Conservation (phyloP, 2,888 invertebrate species). For the Apodemia duryi region DNA sequence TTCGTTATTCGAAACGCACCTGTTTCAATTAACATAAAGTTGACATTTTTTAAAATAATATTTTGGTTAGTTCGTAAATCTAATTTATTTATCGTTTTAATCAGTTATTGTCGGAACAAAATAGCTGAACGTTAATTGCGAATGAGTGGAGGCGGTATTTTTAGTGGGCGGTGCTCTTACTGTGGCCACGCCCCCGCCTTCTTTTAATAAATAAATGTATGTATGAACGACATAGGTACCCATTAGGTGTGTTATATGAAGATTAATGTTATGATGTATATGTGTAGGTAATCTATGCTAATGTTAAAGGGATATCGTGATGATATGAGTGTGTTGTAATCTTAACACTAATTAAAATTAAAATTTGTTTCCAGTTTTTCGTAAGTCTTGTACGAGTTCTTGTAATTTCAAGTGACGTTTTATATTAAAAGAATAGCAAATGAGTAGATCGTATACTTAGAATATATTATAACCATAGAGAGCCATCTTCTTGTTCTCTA, state of each 20-base stretch:
- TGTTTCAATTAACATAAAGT: conserved; percentile 7
- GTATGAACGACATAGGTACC: not conserved
- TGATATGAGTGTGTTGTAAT: no score
- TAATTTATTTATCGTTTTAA: conserved; percentile 11
- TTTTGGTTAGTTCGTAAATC: conserved; percentile 1
- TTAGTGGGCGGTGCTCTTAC: not conserved
- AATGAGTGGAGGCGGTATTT: conserved; percentile 5
- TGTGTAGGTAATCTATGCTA: no score
- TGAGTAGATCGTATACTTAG: no score
- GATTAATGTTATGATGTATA: not conserved
- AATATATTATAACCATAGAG: no score
- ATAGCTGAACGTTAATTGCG: conserved; percentile 3
- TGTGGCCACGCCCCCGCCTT: not conserved
- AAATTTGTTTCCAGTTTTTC: no score
- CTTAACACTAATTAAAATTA: no score
- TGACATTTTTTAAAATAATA: conserved; percentile 2
- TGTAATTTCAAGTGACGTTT: no score
- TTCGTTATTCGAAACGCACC: not conserved
- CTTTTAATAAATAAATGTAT: conserved; percentile 2
- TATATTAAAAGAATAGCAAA: no score
- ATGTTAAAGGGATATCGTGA: no score
- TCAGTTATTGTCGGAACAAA: not conserved
- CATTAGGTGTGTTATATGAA: not conserved
- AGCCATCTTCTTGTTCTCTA: no score
- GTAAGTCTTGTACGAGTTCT: no score